phyloP scores from a whole-genome alignment of 2,888 invertebrate species.

The Morpho achilles region DNA sequence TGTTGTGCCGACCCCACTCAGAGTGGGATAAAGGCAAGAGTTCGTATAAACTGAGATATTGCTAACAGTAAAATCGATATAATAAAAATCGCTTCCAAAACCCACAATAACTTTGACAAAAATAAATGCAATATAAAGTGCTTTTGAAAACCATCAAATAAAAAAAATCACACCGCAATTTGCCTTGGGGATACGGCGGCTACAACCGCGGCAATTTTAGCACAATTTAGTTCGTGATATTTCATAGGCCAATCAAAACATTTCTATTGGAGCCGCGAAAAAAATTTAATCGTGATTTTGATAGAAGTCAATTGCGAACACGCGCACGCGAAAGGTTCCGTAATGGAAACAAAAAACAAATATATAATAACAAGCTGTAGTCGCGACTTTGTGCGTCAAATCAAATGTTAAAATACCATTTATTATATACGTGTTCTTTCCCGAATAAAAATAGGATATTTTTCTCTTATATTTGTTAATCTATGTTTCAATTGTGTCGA shows the following conservation, averaged over 20 bases:
- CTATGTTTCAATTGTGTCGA: too few species aligned
- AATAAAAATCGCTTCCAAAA: background rate
- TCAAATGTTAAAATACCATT: too few species aligned
- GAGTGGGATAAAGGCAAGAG: too few species aligned
- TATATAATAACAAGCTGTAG: background rate
- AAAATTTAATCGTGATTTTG: conserved; percentile 34
- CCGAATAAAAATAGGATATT: too few species aligned
- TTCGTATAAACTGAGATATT: too few species aligned
- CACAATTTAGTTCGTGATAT: conserved; percentile 16
- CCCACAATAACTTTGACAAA: background rate
- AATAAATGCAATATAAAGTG: background rate
- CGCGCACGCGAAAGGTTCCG: background rate
- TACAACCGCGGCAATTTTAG: conserved; percentile 12
- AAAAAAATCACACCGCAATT: conserved; percentile 4
- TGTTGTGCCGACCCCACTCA: too few species aligned
- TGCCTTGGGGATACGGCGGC: background rate
- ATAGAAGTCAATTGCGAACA: too few species aligned
- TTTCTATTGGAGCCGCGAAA: conserved; percentile 19
- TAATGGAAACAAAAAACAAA: conserved; percentile 20
- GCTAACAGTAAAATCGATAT: too few species aligned
- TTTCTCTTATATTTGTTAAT: too few species aligned
- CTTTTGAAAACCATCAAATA: background rate
- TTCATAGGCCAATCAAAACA: conserved; percentile 24
- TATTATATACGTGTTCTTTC: too few species aligned
- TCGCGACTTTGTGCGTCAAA: too few species aligned